Evolutionary conservation across 2,113 vertebrate species (phyloP), one percentile per base, ranked within the genome.

Genomic region (Pseudolaguvia tuberculata): DNA sequence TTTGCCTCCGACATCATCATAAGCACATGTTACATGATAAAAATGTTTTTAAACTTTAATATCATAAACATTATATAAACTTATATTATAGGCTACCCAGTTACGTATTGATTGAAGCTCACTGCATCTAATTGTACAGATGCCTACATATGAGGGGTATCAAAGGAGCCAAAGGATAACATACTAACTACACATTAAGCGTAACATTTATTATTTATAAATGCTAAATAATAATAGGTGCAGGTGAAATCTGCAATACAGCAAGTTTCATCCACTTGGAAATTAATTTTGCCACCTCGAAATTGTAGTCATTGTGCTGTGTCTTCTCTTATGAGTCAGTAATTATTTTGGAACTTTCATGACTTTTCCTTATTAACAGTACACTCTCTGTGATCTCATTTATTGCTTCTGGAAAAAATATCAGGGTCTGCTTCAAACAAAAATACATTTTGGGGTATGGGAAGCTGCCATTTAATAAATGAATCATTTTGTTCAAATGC

Each of bases 321-420:
- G 59, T 63, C 3, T 66, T 31, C 25, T 27, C 47, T 9, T 17
- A 17, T 66, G 62, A 66, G 42, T 47, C 21, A 25, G 14, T 48
- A 45, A 65, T 17, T 13, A 62, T 39, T 62, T 39, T 42, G 59
- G 12, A 63, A 45, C 10, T 31, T n/a, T 20, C 18, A 35, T 53
- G 12, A n/a, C 18, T 71, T 71, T 70, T 31, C 67, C 53, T 23
- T 23, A 6, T 21, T 48, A 55, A 70, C 51, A 55, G 17, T 55
- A 70, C 23, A 13, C 14, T 17, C 47, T 55, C 20, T 42, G n/a
- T 55, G 29, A 9, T 70, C 50, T 31, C 12, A 8, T 21, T 69
- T n/a, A 51, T 18, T 68, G 27, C 66, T 27, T 23, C 7, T 39
- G 48, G 42, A 35, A 35, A 53, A 39, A 39, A n/a, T 35, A 35